These are phyloP conservation scores for Spinibarbus caldwelli DNA, from an alignment of 2,797 vertebrate species.

Conservation along the genomic window DNA sequence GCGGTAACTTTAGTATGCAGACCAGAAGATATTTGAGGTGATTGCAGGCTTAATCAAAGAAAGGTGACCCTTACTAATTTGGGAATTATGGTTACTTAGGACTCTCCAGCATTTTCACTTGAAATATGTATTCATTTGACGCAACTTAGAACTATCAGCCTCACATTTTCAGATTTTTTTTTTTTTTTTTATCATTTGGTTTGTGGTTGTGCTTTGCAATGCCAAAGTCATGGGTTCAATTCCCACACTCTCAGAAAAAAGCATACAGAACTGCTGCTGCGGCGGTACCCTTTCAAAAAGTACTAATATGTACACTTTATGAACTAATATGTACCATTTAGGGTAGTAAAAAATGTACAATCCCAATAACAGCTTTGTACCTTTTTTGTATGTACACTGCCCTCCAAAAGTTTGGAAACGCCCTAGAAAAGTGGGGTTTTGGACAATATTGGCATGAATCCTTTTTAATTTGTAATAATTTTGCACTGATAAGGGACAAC, in stretches of 20 bases:
- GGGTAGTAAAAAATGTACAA: background rate
- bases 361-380: background rate
- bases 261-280: background rate
- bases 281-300: background rate
- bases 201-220: background rate
- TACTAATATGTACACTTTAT: background rate
- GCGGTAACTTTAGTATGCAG: slow-evolving; percentile 46
- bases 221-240: background rate
- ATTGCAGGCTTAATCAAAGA: slow-evolving; percentile 9
- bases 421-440: no score
- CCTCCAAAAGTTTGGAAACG: no score
- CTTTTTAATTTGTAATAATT: no score
- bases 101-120: background rate
- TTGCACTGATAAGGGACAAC: no score
- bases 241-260: background rate
- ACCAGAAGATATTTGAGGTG: slow-evolving; percentile 24
- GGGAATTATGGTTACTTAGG: background rate
- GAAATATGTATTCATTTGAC: background rate
- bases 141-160: background rate
- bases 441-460: no score
- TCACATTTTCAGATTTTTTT: background rate
- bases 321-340: background rate
- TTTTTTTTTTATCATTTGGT: background rate
- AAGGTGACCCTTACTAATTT: background rate
- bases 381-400: background rate